Evolutionary conservation across 2,888 invertebrate species (phyloP).

Genomic region (Agrotis segetum): DNA sequence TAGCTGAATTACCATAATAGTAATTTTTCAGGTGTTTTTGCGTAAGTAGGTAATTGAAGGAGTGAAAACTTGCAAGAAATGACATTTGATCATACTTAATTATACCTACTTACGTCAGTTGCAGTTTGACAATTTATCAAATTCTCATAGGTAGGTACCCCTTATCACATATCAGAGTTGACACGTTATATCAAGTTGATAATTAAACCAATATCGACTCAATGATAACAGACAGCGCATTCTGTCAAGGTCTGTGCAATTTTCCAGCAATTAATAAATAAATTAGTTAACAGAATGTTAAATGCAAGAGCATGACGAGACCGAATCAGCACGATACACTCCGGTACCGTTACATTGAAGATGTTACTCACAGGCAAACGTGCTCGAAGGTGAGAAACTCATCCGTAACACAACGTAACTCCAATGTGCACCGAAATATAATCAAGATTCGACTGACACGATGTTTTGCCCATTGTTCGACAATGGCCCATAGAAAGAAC

Average conservation of each 20-base stretch:
- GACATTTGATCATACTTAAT: neutral
- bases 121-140: constrained; percentile 27
- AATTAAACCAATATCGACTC: constrained; percentile 41
- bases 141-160: constrained; percentile 1
- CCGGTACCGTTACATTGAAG: constrained; percentile 42
- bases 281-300: constrained; percentile 13
- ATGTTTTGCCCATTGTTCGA: constrained; percentile 22
- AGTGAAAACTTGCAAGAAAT: constrained; percentile 11
- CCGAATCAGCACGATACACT: constrained; percentile 20
- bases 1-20: constrained; percentile 6
- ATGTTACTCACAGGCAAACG: constrained; percentile 23
- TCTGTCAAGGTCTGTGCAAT: constrained; percentile 30
- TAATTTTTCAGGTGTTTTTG: neutral
- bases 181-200: constrained; percentile 22
- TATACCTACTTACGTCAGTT: constrained; percentile 8
- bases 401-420: constrained; percentile 19
- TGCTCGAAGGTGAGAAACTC: constrained; percentile 23
- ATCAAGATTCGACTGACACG: neutral
- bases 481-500: constrained; percentile 18
- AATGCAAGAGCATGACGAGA: constrained; percentile 31
- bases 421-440: constrained; percentile 16
- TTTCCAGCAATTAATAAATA: constrained; percentile 11
- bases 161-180: constrained; percentile 24
- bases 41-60: constrained; percentile 7
- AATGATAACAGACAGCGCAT: constrained; percentile 32